A percentile compares a stretch with the other conserved stretches of the same genome.
Conservation (phyloP, 2,113 vertebrate genomes). For the Dasyornis broadbenti region DNA sequence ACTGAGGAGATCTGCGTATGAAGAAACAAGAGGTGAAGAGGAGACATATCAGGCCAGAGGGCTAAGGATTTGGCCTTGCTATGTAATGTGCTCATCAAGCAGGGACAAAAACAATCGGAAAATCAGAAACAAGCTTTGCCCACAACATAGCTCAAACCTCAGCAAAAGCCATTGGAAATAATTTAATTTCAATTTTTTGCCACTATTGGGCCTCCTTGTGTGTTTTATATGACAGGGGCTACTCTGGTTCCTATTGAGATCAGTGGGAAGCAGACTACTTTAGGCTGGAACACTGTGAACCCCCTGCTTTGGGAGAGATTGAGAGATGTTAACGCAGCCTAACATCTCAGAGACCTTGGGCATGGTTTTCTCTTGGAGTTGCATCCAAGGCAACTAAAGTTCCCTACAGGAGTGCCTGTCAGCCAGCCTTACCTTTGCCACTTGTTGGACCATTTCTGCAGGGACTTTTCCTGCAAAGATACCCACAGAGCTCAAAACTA, state of each 20-base stretch:
- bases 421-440: background rate
- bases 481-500: background rate
- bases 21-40: constrained; percentile 50
- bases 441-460: background rate
- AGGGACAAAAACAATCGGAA: constrained; percentile 13
- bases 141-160: background rate
- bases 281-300: background rate
- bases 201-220: background rate
- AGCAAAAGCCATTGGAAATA: background rate
- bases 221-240: background rate
- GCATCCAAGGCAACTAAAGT: background rate
- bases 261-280: background rate
- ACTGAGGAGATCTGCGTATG: background rate
- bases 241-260: background rate
- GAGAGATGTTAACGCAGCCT: background rate
- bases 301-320: background rate
- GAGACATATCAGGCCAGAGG: background rate
- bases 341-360: background rate
- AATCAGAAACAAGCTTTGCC: background rate
- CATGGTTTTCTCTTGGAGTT: background rate
- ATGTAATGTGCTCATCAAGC: background rate
- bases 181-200: background rate
- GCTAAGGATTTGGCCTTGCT: constrained; percentile 1
- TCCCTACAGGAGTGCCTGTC: background rate
- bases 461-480: background rate